Base-by-base conservation (phyloP, 1,140 invertebrate genomes). In the Macrocentrus cingulum region DNA sequence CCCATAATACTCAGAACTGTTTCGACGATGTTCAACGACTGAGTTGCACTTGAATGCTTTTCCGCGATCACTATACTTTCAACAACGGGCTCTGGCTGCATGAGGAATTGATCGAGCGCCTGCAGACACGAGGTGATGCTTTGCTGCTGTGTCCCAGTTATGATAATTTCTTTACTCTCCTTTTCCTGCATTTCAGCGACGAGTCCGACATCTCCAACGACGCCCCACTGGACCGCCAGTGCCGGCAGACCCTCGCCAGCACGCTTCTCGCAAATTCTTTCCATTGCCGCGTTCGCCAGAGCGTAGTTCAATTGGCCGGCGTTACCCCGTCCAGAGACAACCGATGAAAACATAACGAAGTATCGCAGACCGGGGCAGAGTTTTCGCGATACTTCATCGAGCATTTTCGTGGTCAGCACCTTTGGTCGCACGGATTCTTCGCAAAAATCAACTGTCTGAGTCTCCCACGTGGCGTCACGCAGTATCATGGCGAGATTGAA, bases 221-320 rank as follows among this genome's bases (percentile, higher is more conserved):
- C 76, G 20, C 84, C 84, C 83, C 84, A 87, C 64, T 87, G 82
- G 3, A 87, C 73, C 1, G 85, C 84, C 34, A 84, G 66, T 2
- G 68, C 85, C 0, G 83, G 83, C 0, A 84, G 61, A n/a, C 82
- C 81, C 11, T 82, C 77, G 8, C 59, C 59, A 2, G 64, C 62
- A 25, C 85, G 67, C 42, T 64, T 63, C 56, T 86, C 84, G 56
- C 83, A 85, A 9, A 87, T 80, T 45, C 83, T 75, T 64, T 87
- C 85, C 82, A 85, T 82, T 0, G 82, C 74, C 0, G 83, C 84
- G 53, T 86, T 86, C 0, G 83, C 76, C 77, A 84, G 81, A 34
- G 82, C 90, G 68, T 93, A 92, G 72, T 91, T 92, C 0, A 84
- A 83, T 68, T 93, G 91, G 1, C 90, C 91, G 48, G 82, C 80